Percentiles rank a stretch among this genome's conserved stretches.
phyloP scores from a whole-genome alignment of 2,888 invertebrate genomes.

The Griposia aprilina region DNA sequence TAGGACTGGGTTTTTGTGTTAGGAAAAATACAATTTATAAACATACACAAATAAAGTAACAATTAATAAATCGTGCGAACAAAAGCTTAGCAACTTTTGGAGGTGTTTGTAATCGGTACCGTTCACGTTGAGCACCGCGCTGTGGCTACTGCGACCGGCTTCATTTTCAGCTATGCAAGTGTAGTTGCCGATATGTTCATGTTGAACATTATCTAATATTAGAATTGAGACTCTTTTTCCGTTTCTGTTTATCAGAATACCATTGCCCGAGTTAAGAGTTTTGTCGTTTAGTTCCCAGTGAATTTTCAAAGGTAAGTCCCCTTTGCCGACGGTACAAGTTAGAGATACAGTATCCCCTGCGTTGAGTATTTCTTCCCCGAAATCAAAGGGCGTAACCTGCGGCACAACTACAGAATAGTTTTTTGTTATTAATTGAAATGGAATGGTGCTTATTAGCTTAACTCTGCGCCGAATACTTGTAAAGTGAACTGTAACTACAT shows the following conservation, averaged over 20 bases:
- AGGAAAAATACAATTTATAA: conserved; percentile 51
- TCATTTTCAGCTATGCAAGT: conserved; percentile 92
- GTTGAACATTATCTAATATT: conserved; percentile 91
- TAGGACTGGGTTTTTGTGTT: conserved; percentile 41
- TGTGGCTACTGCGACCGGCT: conserved; percentile 92
- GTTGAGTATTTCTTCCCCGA: conserved; percentile 93
- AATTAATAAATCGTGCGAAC: conserved; percentile 74
- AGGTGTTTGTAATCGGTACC: conserved; percentile 85
- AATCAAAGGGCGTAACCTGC: conserved; percentile 94
- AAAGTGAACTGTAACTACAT: background rate
- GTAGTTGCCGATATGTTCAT: conserved; percentile 91
- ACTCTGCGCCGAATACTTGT: background rate
- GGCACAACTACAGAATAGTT: conserved; percentile 92
- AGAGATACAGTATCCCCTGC: conserved; percentile 93
- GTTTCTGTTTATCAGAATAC: conserved; percentile 91
- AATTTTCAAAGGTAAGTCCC: conserved; percentile 93
- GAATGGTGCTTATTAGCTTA: background rate
- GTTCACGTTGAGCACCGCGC: conserved; percentile 92
- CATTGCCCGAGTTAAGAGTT: conserved; percentile 88
- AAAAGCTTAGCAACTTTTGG: conserved; percentile 72
- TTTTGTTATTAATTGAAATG: conserved; percentile 42
- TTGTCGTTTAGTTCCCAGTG: conserved; percentile 93
- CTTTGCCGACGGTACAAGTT: conserved; percentile 93
- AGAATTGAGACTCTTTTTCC: conserved; percentile 93
- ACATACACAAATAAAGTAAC: conserved; percentile 61